Percentiles rank a stretch among this genome's conserved stretches.
phyloP scores from a whole-genome alignment of 2,113 vertebrate species.

The Cyanoderma ruficeps region DNA sequence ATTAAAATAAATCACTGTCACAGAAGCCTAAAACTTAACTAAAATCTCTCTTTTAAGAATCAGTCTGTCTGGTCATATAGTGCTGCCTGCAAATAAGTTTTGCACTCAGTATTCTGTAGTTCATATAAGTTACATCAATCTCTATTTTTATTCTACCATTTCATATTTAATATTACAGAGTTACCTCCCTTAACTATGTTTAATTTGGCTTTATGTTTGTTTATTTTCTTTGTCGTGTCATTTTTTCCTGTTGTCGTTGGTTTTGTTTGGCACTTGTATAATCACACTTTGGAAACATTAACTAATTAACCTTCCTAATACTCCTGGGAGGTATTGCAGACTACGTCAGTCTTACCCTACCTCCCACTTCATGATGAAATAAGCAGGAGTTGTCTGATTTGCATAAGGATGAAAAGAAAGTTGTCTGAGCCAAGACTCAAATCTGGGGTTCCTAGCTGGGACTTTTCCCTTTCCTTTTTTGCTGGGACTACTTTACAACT shows the following conservation, averaged over 20 bases:
- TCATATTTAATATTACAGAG: slow-evolving; percentile 12
- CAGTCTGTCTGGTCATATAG: neutral
- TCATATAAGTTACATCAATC: neutral
- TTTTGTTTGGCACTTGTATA: slow-evolving; percentile 50
- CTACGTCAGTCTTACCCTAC: slow-evolving; percentile 40
- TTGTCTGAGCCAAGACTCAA: neutral
- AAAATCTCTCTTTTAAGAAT: slow-evolving; percentile 36
- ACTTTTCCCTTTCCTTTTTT: neutral
- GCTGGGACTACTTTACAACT: neutral
- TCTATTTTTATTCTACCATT: slow-evolving; percentile 20
- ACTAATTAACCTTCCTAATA: slow-evolving; percentile 58
- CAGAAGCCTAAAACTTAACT: slow-evolving; percentile 43
- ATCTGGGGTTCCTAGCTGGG: neutral
- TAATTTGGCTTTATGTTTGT: slow-evolving; percentile 53
- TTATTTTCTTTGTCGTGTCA: slow-evolving; percentile 41
- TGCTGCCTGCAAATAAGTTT: neutral
- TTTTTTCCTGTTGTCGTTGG: slow-evolving; percentile 37
- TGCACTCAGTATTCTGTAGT: neutral
- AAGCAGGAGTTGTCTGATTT: slow-evolving; percentile 51
- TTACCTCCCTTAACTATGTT: slow-evolving; percentile 41
- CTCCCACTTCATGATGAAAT: slow-evolving; percentile 49
- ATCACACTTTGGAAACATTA: slow-evolving; percentile 54
- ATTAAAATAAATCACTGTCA: slow-evolving; percentile 65
- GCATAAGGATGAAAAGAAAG: slow-evolving; percentile 40
- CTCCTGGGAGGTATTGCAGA: slow-evolving; percentile 44